These are phyloP conservation scores for Sinopyrophorus schimmeli DNA, from an alignment of 2,888 invertebrate species.

Conservation along the genomic window DNA sequence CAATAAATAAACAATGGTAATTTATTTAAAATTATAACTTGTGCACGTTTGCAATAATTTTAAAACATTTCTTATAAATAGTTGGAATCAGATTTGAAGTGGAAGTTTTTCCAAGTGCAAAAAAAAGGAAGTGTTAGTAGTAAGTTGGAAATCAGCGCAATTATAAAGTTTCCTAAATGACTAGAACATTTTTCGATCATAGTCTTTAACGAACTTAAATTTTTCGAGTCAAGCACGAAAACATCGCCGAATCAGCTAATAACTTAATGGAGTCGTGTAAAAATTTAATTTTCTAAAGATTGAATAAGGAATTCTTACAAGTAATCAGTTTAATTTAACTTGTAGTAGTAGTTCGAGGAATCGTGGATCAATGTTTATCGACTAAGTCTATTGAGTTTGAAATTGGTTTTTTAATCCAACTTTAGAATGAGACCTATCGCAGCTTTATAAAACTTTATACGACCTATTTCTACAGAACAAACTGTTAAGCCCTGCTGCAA, in stretches of 20 bases:
- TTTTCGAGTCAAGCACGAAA: constrained; percentile 9
- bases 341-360: constrained; percentile 22
- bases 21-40: too few relatives aligned
- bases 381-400: constrained; percentile 32
- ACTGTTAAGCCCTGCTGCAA: constrained; percentile 26
- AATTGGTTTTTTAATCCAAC: constrained; percentile 36
- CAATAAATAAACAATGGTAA: too few relatives aligned
- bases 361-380: constrained; percentile 30
- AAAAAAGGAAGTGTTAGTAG: too few relatives aligned
- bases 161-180: constrained; percentile 29
- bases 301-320: constrained; percentile 15
- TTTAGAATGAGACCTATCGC: constrained; percentile 25
- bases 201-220: constrained; percentile 11
- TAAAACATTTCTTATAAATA: too few relatives aligned
- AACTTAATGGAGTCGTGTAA: constrained; percentile 4
- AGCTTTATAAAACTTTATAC: constrained; percentile 27
- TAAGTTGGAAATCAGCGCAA: constrained; percentile 30
- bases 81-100: too few relatives aligned
- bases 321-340: constrained; percentile 14
- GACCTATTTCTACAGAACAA: constrained; percentile 25
- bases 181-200: constrained; percentile 10
- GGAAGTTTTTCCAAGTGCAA: too few relatives aligned
- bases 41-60: too few relatives aligned
- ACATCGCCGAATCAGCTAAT: background rate
- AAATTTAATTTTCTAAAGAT: constrained; percentile 10